phyloP scores from a whole-genome alignment of 2,888 invertebrate genomes.

The Myopa tessellatipennis region DNA sequence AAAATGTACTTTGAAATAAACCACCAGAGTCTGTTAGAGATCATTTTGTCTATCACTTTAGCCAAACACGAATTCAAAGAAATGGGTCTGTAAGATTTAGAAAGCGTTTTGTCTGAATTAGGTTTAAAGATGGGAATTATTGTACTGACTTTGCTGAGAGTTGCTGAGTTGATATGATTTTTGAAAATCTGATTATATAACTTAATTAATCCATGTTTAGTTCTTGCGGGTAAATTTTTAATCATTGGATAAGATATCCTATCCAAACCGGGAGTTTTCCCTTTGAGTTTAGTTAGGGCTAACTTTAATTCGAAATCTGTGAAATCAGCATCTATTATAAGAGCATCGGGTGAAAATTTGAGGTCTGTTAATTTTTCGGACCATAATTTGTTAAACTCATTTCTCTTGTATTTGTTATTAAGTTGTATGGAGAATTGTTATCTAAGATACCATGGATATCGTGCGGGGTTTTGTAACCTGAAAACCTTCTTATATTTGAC shows the following conservation, averaged over 20 bases:
- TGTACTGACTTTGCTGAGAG: conserved; percentile 36
- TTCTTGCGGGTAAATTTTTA: conserved; percentile 17
- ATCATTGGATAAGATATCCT: conserved; percentile 41
- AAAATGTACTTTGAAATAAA: conserved; percentile 26
- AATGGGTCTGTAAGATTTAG: conserved; percentile 34
- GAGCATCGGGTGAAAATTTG: conserved; percentile 7
- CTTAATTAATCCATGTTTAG: conserved; percentile 13
- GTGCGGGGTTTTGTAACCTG: conserved; percentile 20
- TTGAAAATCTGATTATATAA: conserved; percentile 40
- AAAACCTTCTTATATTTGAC: conserved; percentile 32
- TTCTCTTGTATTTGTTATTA: background rate
- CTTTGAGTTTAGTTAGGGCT: conserved; percentile 21
- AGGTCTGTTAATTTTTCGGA: conserved; percentile 7
- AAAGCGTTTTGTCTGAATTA: background rate
- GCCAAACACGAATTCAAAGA: conserved; percentile 33
- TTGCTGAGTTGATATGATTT: conserved; percentile 31
- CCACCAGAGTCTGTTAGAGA: conserved; percentile 29
- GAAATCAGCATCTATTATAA: conserved; percentile 12
- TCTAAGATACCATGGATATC: conserved; percentile 22
- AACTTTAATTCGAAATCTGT: background rate
- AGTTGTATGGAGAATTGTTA: background rate
- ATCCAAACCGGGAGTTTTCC: conserved; percentile 26
- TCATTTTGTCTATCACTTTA: conserved; percentile 40
- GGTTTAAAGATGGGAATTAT: conserved; percentile 39
- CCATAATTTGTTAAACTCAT: conserved; percentile 26